Evolutionary conservation across 2,888 invertebrate species (phyloP).

Genomic region (Spisula solida): DNA sequence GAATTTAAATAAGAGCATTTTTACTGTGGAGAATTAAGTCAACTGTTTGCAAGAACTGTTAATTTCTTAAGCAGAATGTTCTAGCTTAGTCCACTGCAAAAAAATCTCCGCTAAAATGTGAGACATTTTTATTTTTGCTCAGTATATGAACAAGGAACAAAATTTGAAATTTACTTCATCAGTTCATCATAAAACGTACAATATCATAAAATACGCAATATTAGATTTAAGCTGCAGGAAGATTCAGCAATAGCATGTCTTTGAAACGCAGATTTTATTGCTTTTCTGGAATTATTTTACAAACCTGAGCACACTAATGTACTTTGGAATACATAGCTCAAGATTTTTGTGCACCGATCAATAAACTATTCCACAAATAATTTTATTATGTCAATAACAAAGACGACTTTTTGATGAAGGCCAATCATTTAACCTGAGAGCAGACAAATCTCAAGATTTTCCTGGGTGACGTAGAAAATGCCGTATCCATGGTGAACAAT

Average conservation of each 20-base stretch:
- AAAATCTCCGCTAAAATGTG: no score
- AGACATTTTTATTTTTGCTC: no score
- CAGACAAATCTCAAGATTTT: no score
- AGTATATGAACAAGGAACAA: not conserved
- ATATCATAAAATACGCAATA: not conserved
- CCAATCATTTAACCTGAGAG: not conserved
- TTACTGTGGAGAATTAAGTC: no score
- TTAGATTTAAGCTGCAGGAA: slow-evolving; percentile 17
- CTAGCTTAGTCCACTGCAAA: no score
- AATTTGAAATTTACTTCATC: slow-evolving; percentile 5
- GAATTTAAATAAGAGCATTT: no score
- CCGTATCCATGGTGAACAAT: no score
- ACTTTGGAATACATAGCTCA: not conserved
- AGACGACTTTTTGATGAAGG: not conserved
- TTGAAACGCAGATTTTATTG: slow-evolving; percentile 16
- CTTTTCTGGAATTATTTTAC: not conserved
- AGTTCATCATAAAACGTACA: not conserved
- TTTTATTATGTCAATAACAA: slow-evolving; percentile 15
- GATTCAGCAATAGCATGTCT: not conserved
- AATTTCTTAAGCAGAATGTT: no score
- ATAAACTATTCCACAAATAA: not conserved
- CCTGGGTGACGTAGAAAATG: no score
- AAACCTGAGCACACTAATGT: not conserved
- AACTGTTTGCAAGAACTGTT: no score
- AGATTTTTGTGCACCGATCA: not conserved